Evolutionary conservation across 1,140 invertebrate genomes (phyloP).

Genomic region (Cephus cinctus): DNA sequence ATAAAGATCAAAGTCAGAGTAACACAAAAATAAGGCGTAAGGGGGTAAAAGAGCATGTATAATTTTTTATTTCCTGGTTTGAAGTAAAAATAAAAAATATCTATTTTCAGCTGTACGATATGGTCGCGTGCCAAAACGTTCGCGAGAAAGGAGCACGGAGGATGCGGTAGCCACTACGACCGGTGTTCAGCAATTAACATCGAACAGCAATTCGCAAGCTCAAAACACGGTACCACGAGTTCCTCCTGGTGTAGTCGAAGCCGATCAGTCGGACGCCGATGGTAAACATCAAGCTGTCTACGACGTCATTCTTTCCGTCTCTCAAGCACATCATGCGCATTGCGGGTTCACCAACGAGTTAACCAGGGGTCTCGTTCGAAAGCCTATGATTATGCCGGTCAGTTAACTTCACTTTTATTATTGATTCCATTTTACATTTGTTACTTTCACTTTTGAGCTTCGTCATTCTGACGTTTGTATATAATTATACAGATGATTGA

Average conservation of each 20-base stretch:
- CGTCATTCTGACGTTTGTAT: too few species aligned
- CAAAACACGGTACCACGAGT: slow-evolving; percentile 40
- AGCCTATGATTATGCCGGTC: slow-evolving; percentile 72
- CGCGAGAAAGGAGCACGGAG: slow-evolving; percentile 73
- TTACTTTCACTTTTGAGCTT: too few species aligned
- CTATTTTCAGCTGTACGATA: slow-evolving; percentile 84
- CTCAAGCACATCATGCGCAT: slow-evolving; percentile 86
- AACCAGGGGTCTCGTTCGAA: slow-evolving; percentile 67
- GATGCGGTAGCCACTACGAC: slow-evolving; percentile 46
- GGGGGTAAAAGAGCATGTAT: too few species aligned
- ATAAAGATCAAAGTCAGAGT: not conserved
- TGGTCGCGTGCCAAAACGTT: slow-evolving; percentile 91
- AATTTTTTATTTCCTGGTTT: slow-evolving; percentile 11
- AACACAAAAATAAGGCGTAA: too few species aligned
- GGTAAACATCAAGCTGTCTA: slow-evolving; percentile 70
- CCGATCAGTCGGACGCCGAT: slow-evolving; percentile 56
- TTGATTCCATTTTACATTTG: too few species aligned
- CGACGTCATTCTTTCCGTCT: slow-evolving; percentile 84
- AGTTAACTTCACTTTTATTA: too few species aligned
- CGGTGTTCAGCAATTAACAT: slow-evolving; percentile 39
- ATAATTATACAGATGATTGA: too few species aligned
- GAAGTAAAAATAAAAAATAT: not conserved
- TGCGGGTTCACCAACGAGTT: slow-evolving; percentile 90
- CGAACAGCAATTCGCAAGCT: slow-evolving; percentile 33
- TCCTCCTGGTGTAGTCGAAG: slow-evolving; percentile 45